These are phyloP conservation scores for Bos javanicus DNA, from an alignment of 2,113 vertebrate genomes.

Conservation along the genomic window DNA sequence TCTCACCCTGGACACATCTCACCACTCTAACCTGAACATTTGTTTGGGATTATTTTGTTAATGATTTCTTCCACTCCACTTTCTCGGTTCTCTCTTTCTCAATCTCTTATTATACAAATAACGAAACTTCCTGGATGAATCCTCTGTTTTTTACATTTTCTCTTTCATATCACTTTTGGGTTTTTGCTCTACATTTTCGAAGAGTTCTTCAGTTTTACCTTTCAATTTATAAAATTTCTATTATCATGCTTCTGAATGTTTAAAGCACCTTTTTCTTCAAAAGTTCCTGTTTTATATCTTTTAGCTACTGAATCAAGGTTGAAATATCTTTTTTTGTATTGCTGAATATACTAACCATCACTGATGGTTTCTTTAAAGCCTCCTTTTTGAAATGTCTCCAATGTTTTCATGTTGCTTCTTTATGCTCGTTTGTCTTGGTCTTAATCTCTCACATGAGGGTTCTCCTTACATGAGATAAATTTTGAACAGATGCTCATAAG, in stretches of 20 bases:
- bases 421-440: neutral
- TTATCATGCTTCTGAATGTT: neutral
- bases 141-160: neutral
- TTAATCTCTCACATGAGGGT: neutral
- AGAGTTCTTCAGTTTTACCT: neutral
- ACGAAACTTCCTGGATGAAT: neutral
- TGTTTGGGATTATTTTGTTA: neutral
- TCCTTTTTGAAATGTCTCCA: neutral
- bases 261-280: neutral
- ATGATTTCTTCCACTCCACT: neutral
- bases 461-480: neutral
- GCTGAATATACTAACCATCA: neutral
- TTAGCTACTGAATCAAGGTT: neutral
- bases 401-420: neutral
- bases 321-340: neutral
- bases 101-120: neutral
- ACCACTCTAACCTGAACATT: neutral
- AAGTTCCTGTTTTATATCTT: neutral
- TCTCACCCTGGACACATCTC: neutral
- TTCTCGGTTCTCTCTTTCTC: neutral
- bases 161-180: neutral
- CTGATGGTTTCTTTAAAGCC: neutral
- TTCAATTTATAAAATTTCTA: neutral
- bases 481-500: neutral
- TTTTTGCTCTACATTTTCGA: neutral